phyloP scores from a whole-genome alignment of 1,140 invertebrate species.

The Batillaria attramentaria region DNA sequence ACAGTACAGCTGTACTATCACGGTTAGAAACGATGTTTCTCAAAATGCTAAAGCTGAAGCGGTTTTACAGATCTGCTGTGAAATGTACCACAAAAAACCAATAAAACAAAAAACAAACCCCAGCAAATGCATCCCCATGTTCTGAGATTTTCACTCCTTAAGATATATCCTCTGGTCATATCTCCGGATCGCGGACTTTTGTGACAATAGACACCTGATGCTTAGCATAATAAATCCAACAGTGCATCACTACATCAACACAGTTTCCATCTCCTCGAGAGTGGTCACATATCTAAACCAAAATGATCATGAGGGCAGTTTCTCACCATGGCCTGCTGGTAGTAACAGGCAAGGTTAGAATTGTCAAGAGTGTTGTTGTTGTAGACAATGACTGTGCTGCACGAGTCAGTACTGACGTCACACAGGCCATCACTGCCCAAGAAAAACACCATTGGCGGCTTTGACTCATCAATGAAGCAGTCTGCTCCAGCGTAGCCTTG shows the following conservation, averaged over 20 bases:
- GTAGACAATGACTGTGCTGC: conserved; percentile 45
- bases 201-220: background rate
- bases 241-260: background rate
- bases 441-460: conserved; percentile 43
- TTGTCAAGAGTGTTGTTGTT: conserved; percentile 50
- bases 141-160: no score
- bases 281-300: conserved; percentile 3
- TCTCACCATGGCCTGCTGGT: conserved; percentile 45
- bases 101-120: no score
- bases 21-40: no score
- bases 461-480: conserved; percentile 42
- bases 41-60: no score
- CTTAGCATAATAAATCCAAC: background rate
- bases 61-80: no score
- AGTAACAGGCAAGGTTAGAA: conserved; percentile 41
- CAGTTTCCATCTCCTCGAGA: background rate
- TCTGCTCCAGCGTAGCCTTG: conserved; percentile 43
- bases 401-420: conserved; percentile 50
- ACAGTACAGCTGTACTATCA: no score
- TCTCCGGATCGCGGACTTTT: no score
- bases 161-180: no score
- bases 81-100: no score
- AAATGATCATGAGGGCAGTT: background rate
- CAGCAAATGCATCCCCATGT: no score
- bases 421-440: conserved; percentile 48